Conservation (phyloP, 2,113 vertebrate genomes). For the Engystomops pustulosus region DNA sequence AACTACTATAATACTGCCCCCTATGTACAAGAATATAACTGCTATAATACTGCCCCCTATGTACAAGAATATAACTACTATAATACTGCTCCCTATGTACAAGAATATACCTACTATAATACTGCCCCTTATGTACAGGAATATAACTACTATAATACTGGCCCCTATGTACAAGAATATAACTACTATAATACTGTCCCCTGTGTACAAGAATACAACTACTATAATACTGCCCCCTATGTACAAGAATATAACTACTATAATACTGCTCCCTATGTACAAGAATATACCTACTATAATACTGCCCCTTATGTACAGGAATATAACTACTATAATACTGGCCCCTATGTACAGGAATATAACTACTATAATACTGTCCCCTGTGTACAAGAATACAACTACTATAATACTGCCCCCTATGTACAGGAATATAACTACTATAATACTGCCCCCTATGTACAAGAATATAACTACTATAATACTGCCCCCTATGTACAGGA, state of each 20-base stretch:
- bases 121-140: not conserved
- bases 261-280: slow-evolving; percentile 1
- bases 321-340: no score
- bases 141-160: slow-evolving; percentile 20
- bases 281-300: no score
- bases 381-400: no score
- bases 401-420: no score
- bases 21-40: not conserved
- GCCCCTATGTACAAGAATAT: slow-evolving; percentile 1
- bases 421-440: no score
- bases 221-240: slow-evolving; percentile 10
- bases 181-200: not conserved
- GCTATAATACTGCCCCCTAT: not conserved
- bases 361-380: no score
- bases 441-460: no score
- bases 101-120: slow-evolving; percentile 14
- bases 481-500: no score
- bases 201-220: not conserved
- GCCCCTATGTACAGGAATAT: no score
- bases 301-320: no score
- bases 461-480: no score
- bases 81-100: slow-evolving; percentile 12
- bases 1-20: slow-evolving; percentile 11
- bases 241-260: not conserved
- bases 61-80: slow-evolving; percentile 18